Conservation (phyloP, 1,140 invertebrate genomes). For the Stratiolaelaps scimitus region DNA sequence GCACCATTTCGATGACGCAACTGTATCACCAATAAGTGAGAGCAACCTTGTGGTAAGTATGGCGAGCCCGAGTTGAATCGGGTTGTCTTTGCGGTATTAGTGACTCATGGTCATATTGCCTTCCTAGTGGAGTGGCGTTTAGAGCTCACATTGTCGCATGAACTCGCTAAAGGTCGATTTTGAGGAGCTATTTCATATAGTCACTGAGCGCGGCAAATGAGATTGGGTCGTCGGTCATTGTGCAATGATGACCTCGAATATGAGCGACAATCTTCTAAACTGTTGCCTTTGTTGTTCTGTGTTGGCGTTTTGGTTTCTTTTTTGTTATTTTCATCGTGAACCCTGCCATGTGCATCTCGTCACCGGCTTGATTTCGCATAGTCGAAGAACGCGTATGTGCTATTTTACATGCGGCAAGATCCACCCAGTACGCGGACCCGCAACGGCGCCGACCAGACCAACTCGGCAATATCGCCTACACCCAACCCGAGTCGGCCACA, state of each 20-base stretch:
- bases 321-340: neutral
- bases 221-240: too few relatives aligned
- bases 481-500: too few relatives aligned
- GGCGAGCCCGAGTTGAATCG: too few relatives aligned
- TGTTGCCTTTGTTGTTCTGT: neutral
- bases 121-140: too few relatives aligned
- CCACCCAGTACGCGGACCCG: neutral
- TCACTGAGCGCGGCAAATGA: too few relatives aligned
- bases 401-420: slow-evolving; percentile 43
- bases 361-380: slow-evolving; percentile 36
- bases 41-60: slow-evolving; percentile 39
- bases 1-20: slow-evolving; percentile 52
- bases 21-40: slow-evolving; percentile 39
- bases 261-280: neutral
- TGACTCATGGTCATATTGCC: too few relatives aligned
- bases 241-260: slow-evolving; percentile 29
- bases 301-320: neutral
- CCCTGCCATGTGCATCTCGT: neutral
- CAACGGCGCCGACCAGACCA: neutral
- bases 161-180: too few relatives aligned
- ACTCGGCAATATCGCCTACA: too few relatives aligned
- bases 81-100: too few relatives aligned
- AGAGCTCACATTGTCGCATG: neutral
- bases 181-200: too few relatives aligned
- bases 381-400: slow-evolving; percentile 46